Percentiles rank a stretch among this genome's conserved stretches.
These are phyloP conservation scores for Syrrhaptes paradoxus DNA, from an alignment of 2,113 vertebrate species.

Conservation along the genomic window DNA sequence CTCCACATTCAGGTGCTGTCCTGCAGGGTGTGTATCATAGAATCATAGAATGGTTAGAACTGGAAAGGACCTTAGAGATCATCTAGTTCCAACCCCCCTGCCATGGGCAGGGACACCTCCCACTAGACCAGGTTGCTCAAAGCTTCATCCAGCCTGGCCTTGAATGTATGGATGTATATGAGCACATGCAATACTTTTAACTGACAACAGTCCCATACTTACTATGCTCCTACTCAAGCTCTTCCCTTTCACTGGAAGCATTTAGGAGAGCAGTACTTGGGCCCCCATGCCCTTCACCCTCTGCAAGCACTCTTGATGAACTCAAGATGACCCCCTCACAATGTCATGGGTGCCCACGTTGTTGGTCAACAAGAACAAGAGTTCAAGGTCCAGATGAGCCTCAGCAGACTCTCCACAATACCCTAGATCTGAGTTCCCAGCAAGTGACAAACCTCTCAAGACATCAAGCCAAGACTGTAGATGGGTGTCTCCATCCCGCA, in stretches of 20 bases:
- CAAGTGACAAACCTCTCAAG: neutral
- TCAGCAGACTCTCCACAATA: neutral
- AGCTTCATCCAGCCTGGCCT: too few species aligned
- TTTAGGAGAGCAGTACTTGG: neutral
- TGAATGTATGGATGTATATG: too few species aligned
- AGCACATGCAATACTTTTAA: too few species aligned
- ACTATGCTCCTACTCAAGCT: neutral
- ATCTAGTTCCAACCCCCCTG: too few species aligned
- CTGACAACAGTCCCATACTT: too few species aligned
- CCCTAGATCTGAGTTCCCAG: neutral
- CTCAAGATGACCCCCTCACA: neutral
- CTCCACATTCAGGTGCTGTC: neutral
- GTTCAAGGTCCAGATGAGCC: neutral
- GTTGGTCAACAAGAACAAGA: neutral
- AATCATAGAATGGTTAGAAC: too few species aligned
- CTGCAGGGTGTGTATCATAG: neutral
- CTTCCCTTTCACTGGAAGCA: neutral
- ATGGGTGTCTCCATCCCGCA: neutral
- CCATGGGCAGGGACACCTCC: too few species aligned
- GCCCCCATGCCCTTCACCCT: neutral
- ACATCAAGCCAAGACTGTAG: neutral
- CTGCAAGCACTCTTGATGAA: neutral
- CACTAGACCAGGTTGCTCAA: too few species aligned
- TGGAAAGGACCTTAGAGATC: too few species aligned
- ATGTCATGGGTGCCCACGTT: neutral